phyloP scores from a whole-genome alignment of 1,140 invertebrate genomes.

The Lepidurus packardi region DNA sequence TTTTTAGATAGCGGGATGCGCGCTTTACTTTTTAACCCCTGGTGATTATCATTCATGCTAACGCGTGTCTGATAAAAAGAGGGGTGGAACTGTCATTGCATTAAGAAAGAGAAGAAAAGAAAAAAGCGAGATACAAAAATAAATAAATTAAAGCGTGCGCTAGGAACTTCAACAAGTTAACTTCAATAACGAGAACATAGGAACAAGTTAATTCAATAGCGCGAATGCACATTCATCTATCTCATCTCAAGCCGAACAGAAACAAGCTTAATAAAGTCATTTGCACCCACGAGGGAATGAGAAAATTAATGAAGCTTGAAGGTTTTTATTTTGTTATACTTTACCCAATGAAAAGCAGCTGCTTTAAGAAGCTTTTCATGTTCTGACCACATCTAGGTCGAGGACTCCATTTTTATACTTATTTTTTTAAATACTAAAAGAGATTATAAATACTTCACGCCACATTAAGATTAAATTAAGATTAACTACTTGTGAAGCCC shows the following conservation, averaged over 20 bases:
- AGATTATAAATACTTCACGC: slow-evolving; percentile 11
- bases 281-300: background rate
- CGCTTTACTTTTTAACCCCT: slow-evolving; percentile 6
- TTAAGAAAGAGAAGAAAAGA: background rate
- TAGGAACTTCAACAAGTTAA: too few species aligned
- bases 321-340: too few species aligned
- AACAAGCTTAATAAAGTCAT: background rate
- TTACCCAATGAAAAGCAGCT: background rate
- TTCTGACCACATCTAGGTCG: too few species aligned
- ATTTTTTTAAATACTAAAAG: background rate
- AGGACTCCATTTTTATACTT: background rate
- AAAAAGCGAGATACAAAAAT: background rate
- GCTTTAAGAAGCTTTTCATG: background rate
- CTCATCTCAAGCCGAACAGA: background rate
- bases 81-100: background rate
- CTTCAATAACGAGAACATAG: too few species aligned
- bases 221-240: background rate
- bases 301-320: background rate
- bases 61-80: slow-evolving; percentile 10
- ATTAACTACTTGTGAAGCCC: background rate
- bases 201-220: background rate
- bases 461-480: background rate
- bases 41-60: slow-evolving; percentile 22
- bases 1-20: background rate
- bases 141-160: background rate